Conservation (phyloP, 1,140 invertebrate genomes). For the Drosophila equinoxialis region DNA sequence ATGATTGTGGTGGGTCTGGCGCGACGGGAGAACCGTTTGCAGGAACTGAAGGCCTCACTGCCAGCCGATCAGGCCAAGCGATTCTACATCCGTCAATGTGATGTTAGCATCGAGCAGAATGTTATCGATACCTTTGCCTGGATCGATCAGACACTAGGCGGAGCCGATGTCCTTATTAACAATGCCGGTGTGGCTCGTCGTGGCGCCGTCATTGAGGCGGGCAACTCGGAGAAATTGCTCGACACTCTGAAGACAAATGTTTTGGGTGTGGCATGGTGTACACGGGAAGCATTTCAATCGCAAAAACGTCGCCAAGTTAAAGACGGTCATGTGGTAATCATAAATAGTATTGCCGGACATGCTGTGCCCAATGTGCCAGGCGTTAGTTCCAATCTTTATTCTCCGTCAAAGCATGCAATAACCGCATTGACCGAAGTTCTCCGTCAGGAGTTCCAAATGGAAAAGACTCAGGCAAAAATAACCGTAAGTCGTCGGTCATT, state of each 20-base stretch:
- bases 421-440: constrained; percentile 87
- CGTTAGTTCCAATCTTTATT: constrained; percentile 84
- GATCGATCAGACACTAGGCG: constrained; percentile 86
- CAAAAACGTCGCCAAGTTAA: constrained; percentile 87
- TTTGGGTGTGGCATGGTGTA: constrained; percentile 87
- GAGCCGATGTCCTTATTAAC: constrained; percentile 89
- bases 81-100: constrained; percentile 84
- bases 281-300: constrained; percentile 86
- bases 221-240: constrained; percentile 50
- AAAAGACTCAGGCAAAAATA: constrained; percentile 87
- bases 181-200: constrained; percentile 86
- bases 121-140: constrained; percentile 87
- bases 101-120: constrained; percentile 87
- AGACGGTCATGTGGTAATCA: constrained; percentile 89
- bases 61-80: constrained; percentile 71
- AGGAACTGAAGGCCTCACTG: constrained; percentile 72
- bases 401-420: constrained; percentile 88
- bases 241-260: constrained; percentile 87
- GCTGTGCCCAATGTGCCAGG: constrained; percentile 78
- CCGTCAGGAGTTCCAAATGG: constrained; percentile 86
- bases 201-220: constrained; percentile 4
- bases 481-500: constrained; percentile 76
- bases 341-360: constrained; percentile 87
- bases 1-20: constrained; percentile 88
- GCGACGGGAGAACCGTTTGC: constrained; percentile 84